phyloP scores from a whole-genome alignment of 1,140 invertebrate genomes.

The Drosophila takahashii region DNA sequence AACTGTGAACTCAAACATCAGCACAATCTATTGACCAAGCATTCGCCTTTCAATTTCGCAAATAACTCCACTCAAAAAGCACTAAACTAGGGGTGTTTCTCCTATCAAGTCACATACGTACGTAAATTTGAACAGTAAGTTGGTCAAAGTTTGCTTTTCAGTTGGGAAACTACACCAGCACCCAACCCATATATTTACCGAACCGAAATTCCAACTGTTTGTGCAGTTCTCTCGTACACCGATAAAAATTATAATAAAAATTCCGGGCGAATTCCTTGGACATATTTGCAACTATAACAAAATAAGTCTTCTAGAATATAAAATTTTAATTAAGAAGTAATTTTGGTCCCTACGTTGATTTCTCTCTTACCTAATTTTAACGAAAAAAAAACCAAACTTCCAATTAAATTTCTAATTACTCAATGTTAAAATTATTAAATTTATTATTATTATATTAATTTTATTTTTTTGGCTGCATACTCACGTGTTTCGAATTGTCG shows the following conservation, averaged over 20 bases:
- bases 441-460: too few species aligned
- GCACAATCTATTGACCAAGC: conserved; percentile 11
- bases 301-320: too few species aligned
- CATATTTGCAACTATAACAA: too few species aligned
- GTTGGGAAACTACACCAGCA: conserved; percentile 2
- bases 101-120: conserved; percentile 19
- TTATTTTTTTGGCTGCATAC: too few species aligned
- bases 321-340: too few species aligned
- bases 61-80: conserved; percentile 6
- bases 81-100: conserved; percentile 1
- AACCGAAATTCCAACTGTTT: conserved; percentile 29
- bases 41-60: conserved; percentile 21
- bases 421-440: too few species aligned
- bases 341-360: too few species aligned
- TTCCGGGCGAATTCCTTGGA: too few species aligned
- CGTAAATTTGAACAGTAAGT: conserved; percentile 8
- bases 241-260: not conserved
- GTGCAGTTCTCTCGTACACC: conserved; percentile 15
- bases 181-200: conserved; percentile 6
- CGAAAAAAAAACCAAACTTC: too few species aligned
- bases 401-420: too few species aligned
- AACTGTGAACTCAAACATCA: conserved; percentile 10
- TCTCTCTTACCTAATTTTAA: too few species aligned
- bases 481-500: conserved; percentile 21
- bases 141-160: conserved; percentile 17